Evolutionary conservation across 2,797 vertebrate species (phyloP).

Genomic region (Oreonectes daqikongensis): DNA sequence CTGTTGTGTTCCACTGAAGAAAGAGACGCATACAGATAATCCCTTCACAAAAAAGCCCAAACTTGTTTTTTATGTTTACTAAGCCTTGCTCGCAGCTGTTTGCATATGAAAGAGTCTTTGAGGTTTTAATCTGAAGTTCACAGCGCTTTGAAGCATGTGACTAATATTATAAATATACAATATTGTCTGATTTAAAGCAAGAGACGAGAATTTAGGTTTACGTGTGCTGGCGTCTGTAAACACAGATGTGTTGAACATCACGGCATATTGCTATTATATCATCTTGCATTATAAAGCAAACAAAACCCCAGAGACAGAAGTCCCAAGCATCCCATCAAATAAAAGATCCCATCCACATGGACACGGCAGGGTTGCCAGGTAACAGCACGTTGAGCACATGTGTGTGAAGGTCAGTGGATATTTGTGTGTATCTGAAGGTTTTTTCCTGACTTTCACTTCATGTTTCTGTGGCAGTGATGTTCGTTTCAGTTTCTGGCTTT

Average conservation of each 20-base stretch:
- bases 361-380: constrained; percentile 50
- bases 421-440: constrained; percentile 32
- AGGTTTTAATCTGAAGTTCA: constrained; percentile 59
- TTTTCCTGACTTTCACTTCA: constrained; percentile 18
- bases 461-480: not conserved
- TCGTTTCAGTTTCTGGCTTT: not conserved
- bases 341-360: constrained; percentile 28
- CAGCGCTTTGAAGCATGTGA: constrained; percentile 55
- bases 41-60: not conserved
- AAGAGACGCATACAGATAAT: not conserved
- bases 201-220: not conserved
- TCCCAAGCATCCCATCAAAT: no score
- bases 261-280: no score
- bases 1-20: no score
- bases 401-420: constrained; percentile 53
- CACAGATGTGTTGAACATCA: no score
- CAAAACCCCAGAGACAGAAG: no score
- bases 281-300: constrained; percentile 12
- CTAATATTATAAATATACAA: constrained; percentile 44
- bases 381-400: constrained; percentile 42
- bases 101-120: constrained; percentile 60
- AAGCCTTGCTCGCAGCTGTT: constrained; percentile 46
- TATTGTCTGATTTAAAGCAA: constrained; percentile 39
- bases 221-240: no score
- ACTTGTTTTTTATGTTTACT: constrained; percentile 49